Evolutionary conservation across 2,113 vertebrate species (phyloP), one percentile per base, ranked within the genome.

Genomic region (Vanacampus margaritifer): DNA sequence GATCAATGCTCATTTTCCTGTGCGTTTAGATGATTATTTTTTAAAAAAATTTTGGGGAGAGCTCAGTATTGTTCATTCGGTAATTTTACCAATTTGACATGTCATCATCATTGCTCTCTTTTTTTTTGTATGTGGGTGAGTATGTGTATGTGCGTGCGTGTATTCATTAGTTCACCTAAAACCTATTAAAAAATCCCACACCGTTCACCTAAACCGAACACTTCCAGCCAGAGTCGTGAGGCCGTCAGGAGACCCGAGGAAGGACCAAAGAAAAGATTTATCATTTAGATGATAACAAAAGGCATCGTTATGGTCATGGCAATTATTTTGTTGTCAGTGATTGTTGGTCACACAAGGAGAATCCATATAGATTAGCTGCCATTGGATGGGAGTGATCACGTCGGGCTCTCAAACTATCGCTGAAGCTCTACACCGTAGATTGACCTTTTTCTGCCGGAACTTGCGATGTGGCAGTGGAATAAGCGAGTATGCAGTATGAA

Each of bases 361-460:
- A 81, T 85, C 66, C 17, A 69, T 76, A 85, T 86, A 74, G 88
- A 88, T 84, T 82, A 77, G 59, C 51, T 84, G 83, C 75, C 79
- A 76, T 72, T 70, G 56, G 45, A 50, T 58, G 72, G 48, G 64
- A 80, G 76, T 53, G 67, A 72, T 72, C 64, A 1, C 64, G 76
- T 69, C 6, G 3, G 57, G 56, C 69, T 82, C 76, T 77, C 65
- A 35, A 73, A 63, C 72, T 28, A 67, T 57, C 58, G 41, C 67
- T 64, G 58, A 76, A 62, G 72, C 59, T 39, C 43, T 67, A 11
- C 28, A 35, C 43, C 13, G 46, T 73, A 69, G 77, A 84, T 74
- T 71, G 80, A 82, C 81, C 77, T 65, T 72, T 65, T 43, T 61
- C 35, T 68, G 65, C 70, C 70, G 76, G 74, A 75, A 56, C 62